These are phyloP conservation scores for Eubucco bourcierii DNA, from an alignment of 2,113 vertebrate genomes.

Conservation along the genomic window DNA sequence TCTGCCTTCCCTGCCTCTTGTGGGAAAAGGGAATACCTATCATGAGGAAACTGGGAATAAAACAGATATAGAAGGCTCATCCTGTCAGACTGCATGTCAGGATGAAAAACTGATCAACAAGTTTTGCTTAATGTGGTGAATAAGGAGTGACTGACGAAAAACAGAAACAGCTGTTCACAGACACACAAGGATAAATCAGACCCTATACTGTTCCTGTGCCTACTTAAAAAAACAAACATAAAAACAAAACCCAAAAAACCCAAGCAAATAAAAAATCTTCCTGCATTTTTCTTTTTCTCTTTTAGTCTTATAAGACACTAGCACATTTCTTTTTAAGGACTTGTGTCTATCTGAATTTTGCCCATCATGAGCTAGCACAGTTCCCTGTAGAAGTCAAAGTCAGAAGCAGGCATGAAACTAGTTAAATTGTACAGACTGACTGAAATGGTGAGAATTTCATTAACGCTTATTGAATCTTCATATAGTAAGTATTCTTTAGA, in stretches of 20 bases:
- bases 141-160: slow-evolving; percentile 44
- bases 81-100: slow-evolving; percentile 20
- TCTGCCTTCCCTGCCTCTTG: not conserved
- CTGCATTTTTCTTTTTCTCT: not conserved
- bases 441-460: not conserved
- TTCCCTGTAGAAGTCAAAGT: not conserved
- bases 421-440: not conserved
- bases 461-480: not conserved
- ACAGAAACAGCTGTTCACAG: slow-evolving; percentile 40
- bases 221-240: too few relatives aligned
- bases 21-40: slow-evolving; percentile 21
- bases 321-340: not conserved
- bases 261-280: not conserved
- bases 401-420: not conserved
- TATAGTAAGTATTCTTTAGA: not conserved
- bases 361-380: not conserved
- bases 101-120: slow-evolving; percentile 47
- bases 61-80: slow-evolving; percentile 20
- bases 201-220: not conserved
- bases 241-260: too few relatives aligned
- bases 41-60: slow-evolving; percentile 14
- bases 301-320: not conserved
- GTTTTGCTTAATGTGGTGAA: slow-evolving; percentile 42
- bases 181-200: slow-evolving; percentile 36
- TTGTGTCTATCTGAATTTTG: not conserved